A percentile compares a stretch with the other conserved stretches of the same genome.
Conservation (phyloP, 2,888 invertebrate genomes). For the Microctonus aethiopoides region DNA sequence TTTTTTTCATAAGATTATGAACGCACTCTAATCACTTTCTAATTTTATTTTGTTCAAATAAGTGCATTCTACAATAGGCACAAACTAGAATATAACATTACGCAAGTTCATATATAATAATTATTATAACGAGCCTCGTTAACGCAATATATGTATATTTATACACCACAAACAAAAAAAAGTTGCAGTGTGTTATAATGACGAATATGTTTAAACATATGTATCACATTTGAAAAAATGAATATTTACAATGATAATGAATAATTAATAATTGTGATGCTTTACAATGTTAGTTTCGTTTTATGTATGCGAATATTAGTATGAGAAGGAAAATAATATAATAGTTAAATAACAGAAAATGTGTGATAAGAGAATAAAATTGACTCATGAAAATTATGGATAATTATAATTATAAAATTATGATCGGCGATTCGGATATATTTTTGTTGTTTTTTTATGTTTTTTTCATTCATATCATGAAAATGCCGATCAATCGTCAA, state of each 20-base stretch:
- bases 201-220: background rate
- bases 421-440: background rate
- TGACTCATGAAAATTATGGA: background rate
- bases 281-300: background rate
- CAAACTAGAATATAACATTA: background rate
- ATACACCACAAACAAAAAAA: background rate
- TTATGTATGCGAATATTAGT: background rate
- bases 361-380: background rate
- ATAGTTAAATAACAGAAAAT: background rate
- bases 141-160: constrained; percentile 1
- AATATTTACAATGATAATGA: background rate
- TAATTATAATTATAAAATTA: background rate
- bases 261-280: background rate
- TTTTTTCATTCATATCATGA: background rate
- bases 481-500: background rate
- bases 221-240: background rate
- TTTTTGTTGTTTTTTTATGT: background rate
- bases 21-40: background rate
- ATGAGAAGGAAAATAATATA: background rate
- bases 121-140: background rate
- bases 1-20: background rate
- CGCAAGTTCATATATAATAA: background rate
- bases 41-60: background rate
- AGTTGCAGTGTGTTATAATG: background rate
- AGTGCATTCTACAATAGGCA: background rate